Evolutionary conservation across 2,797 vertebrate genomes (phyloP), one percentile per base, ranked within the genome.

Genomic region (Pseudomugil tenellus): DNA sequence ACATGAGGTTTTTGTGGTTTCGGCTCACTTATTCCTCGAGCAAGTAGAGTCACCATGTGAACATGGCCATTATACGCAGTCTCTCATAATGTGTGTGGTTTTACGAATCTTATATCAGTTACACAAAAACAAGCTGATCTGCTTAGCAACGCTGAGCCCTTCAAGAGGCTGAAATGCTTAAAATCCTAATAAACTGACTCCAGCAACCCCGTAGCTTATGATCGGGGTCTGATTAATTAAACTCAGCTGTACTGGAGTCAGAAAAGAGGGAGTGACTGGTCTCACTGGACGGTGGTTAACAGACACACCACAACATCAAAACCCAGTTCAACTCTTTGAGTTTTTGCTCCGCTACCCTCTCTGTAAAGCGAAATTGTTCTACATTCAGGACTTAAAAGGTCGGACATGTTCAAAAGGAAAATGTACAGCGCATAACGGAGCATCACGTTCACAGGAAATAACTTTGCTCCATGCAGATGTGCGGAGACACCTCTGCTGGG

Each of bases 51-150:
- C 28, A 66, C 63, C 52, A 63, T 63, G 66, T 35, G 64, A 84
- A 78, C 71, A 43, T 39, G 60, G 66, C 61, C 28, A 49, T 75
- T 81, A 72, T 23, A 37, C 39, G 3, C 1, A 71, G 63, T 32
- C 59, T 56, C 62, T 37, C 31, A 9, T 37, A 68, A 55, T 67
- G 54, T 31, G 60, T 34, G 66, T 8, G 49, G 49, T 63, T 52
- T 49, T 37, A 14, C 56, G 19, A 23, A 75, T 72, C 74, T 77
- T 71, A 70, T 81, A 87, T 86, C 76, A 0, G 69, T 88, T 87
- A 82, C 83, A 84, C 62, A 63, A 74, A 79, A 86, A 76, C 70
- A 76, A 81, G 74, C 4, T 79, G 63, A 90, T 87, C 84, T 87
- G 65, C 80, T 92, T 86, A 89, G 64, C 59, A 68, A 81, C 28